Base-by-base conservation (phyloP, 2,113 vertebrate genomes). In the Nansenia antarctica region DNA sequence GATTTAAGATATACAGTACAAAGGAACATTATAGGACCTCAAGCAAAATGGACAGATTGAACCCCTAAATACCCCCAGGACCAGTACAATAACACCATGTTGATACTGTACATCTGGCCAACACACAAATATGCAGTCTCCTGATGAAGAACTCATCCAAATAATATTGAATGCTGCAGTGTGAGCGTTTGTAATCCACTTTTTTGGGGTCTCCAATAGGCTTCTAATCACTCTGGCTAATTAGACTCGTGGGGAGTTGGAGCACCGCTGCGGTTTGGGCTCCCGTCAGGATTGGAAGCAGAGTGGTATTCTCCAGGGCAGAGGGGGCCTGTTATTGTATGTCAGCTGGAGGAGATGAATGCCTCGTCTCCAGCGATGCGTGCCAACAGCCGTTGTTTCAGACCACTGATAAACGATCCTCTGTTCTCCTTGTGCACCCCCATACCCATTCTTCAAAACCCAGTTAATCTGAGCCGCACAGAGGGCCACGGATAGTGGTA, bases 261-360 rank as follows among this genome's bases (percentile, higher is more conserved):
- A 39, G 65, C 57, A 60, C 65, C 37, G 62, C 53, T 45, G 64
- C 39, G 62, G 65, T 75, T 65, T 64, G 64, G 71, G 57, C 47
- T 42, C 70, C 61, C 62, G 65, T 67, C 74, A 71, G 71, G 55
- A 47, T 62, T 45, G 67, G 64, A 67, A 26, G 63, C 63, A 30
- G 76, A 45, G 70, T 70, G 35, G 63, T 73, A 69, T 70, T 72
- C 82, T 80, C 79, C 55, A 60, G 72, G 69, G 84, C 62, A 62
- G 65, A 54, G 59, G 27, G 58, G 62, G 62, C 67, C 59, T 72
- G 69, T 62, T 79, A 70, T 62, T 65, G 29, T 72, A 49, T 75
- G 80, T 77, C 74, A 73, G 72, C 63, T 53, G 32, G 32, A 37
- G 70, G 78, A 84, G 80, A 85, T 83, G 74, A 82, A 86, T 81